A percentile compares a stretch with the other conserved stretches of the same genome.
Conservation (phyloP, 1,140 invertebrate genomes). For the Lutraria rhynchaena region DNA sequence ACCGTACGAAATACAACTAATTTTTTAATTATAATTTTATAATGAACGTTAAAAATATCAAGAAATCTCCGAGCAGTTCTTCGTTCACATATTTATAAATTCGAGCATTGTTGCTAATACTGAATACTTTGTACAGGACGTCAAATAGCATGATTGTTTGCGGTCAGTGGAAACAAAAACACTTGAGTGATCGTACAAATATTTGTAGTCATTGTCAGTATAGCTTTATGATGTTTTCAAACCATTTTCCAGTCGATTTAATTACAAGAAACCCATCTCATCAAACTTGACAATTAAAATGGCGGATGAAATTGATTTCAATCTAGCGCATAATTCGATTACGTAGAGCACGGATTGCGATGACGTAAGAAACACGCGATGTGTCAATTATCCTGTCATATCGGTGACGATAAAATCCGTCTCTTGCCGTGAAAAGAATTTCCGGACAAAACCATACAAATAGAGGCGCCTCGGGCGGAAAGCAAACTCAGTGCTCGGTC, state of each 20-base stretch:
- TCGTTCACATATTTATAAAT: too few species aligned
- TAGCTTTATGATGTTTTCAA: constrained; percentile 27
- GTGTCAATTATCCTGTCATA: constrained; percentile 24
- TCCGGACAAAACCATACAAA: neutral
- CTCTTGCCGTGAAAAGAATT: constrained; percentile 7
- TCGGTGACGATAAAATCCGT: neutral
- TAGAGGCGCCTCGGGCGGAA: neutral
- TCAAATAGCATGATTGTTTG: too few species aligned
- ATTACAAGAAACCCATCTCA: neutral
- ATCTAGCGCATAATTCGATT: neutral
- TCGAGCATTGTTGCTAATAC: too few species aligned
- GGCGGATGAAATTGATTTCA: constrained; percentile 47
- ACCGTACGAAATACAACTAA: too few species aligned
- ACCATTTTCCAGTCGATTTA: constrained; percentile 41
- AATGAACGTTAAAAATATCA: too few species aligned
- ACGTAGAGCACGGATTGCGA: constrained; percentile 19
- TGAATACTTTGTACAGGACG: too few species aligned
- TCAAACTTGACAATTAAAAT: constrained; percentile 54
- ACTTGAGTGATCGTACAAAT: too few species aligned
- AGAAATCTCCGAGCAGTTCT: too few species aligned
- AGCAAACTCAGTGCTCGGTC: too few species aligned
- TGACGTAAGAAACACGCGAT: constrained; percentile 45
- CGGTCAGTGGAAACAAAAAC: too few species aligned
- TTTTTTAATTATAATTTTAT: too few species aligned
- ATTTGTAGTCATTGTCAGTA: too few species aligned